Conservation (phyloP, 2,888 invertebrate genomes). For the Apodemia hepburni region DNA sequence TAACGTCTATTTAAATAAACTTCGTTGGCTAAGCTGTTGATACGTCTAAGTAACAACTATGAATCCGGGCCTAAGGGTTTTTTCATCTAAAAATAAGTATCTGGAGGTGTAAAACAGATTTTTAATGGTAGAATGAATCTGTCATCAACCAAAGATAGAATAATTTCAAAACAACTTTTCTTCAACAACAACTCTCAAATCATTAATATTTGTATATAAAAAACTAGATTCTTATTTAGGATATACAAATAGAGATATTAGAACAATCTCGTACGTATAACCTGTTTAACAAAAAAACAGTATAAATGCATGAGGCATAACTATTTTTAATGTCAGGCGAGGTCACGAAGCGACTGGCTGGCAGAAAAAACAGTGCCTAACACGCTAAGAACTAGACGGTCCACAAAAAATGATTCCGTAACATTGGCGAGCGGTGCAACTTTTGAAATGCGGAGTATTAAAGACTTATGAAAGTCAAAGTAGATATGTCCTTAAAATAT, state of each 20-base stretch:
- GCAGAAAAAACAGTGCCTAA: conserved; percentile 60
- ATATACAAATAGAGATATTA: conserved; percentile 24
- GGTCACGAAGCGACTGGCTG: conserved; percentile 63
- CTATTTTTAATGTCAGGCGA: conserved; percentile 67
- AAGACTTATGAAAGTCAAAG: neutral
- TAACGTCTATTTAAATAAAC: too few species aligned
- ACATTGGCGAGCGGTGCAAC: conserved; percentile 39
- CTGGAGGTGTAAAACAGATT: too few species aligned
- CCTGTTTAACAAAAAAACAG: conserved; percentile 37
- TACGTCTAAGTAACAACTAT: too few species aligned
- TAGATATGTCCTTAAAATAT: neutral
- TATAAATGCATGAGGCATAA: conserved; percentile 58
- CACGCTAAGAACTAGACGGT: conserved; percentile 63
- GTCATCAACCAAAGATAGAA: too few species aligned
- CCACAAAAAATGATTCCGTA: conserved; percentile 62
- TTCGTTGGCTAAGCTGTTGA: too few species aligned
- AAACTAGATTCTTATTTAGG: neutral
- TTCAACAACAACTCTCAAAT: too few species aligned
- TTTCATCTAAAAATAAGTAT: too few species aligned
- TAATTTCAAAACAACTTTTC: too few species aligned
- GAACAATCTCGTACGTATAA: conserved; percentile 27
- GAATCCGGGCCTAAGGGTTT: too few species aligned
- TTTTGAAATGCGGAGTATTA: conserved; percentile 32
- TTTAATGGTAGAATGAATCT: too few species aligned
- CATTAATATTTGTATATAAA: neutral